phyloP scores from a whole-genome alignment of 1,140 invertebrate species.

The Eriosoma lanigerum region DNA sequence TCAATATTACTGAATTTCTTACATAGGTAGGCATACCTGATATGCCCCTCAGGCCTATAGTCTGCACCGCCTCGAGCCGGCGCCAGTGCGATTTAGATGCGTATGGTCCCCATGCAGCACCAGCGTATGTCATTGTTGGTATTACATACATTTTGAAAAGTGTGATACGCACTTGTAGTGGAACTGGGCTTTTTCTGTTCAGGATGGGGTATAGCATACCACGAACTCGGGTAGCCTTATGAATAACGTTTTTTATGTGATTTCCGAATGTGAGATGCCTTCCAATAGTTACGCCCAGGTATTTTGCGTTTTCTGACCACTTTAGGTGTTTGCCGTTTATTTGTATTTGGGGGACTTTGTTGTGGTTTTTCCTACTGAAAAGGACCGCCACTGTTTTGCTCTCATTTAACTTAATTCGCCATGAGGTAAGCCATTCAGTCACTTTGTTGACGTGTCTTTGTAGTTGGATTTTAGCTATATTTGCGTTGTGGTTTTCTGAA shows the following conservation, averaged over 20 bases:
- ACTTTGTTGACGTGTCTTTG: background rate
- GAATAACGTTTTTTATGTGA: too few species aligned
- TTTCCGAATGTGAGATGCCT: background rate
- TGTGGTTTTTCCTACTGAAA: slow-evolving; percentile 59
- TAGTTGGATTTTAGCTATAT: background rate
- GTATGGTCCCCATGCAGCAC: background rate
- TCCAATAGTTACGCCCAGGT: slow-evolving; percentile 70
- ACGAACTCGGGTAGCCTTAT: too few species aligned
- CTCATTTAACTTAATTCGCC: background rate
- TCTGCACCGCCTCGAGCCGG: slow-evolving; percentile 53
- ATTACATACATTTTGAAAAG: too few species aligned
- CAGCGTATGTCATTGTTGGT: background rate
- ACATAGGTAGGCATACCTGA: too few species aligned
- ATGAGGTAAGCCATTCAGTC: background rate
- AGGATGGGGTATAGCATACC: too few species aligned
- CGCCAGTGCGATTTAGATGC: rapidly evolving
- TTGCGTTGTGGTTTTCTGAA: background rate
- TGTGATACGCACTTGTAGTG: too few species aligned
- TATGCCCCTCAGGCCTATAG: too few species aligned
- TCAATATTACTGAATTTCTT: too few species aligned
- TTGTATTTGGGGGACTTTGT: slow-evolving; percentile 66
- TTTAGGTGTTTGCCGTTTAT: too few species aligned
- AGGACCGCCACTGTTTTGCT: background rate
- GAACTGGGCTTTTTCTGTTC: too few species aligned
- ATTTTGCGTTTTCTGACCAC: slow-evolving; percentile 79